Base-by-base conservation (phyloP, 2,113 vertebrate genomes). In the Acanthochromis polyacanthus region DNA sequence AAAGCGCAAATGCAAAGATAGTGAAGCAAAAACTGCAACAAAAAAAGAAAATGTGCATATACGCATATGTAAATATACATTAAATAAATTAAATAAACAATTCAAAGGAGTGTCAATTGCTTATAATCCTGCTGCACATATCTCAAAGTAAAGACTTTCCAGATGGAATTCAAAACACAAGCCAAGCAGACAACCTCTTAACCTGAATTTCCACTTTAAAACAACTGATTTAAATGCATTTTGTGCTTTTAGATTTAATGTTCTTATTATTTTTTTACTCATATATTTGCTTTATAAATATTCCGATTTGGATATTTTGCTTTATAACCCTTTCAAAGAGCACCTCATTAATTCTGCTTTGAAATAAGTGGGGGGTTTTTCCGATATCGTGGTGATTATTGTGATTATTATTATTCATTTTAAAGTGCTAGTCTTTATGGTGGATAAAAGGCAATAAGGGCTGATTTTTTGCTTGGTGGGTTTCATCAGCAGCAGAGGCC, bases 401-500 rank as follows among this genome's bases (percentile, higher is more conserved):
- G 71, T 79, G 2, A 59, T 45, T 14, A 75, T 45, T 14, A 78
- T 60, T 15, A 46, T n/a, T 17, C 40, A n/a, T 63, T 63, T 61
- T 58, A 58, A 75, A 50, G 53, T 58, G 60, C 40, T 20, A 19
- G 43, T 75, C 46, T 71, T n/a, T 40, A 6, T 66, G 10, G 30
- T 19, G 20, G 59, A 67, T 69, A 69, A 72, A 60, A 60, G 56
- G 48, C 40, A 56, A 56, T 43, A 36, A 53, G 46, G 59, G 74
- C 19, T 32, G 53, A 38, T 25, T 74, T 82, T 63, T 38, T 61
- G 14, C 61, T 61, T 72, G 43, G 67, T 59, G 75, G 60, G 64
- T 75, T 82, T 82, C 66, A 86, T 75, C 60, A 85, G 80, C 61
- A 85, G 45, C 78, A 69, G 7, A 38, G 61, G 84, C 93, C 88